Evolutionary conservation across 2,888 invertebrate genomes (phyloP), one percentile per base, ranked within the genome.

Genomic region (Stramonita haemastoma): DNA sequence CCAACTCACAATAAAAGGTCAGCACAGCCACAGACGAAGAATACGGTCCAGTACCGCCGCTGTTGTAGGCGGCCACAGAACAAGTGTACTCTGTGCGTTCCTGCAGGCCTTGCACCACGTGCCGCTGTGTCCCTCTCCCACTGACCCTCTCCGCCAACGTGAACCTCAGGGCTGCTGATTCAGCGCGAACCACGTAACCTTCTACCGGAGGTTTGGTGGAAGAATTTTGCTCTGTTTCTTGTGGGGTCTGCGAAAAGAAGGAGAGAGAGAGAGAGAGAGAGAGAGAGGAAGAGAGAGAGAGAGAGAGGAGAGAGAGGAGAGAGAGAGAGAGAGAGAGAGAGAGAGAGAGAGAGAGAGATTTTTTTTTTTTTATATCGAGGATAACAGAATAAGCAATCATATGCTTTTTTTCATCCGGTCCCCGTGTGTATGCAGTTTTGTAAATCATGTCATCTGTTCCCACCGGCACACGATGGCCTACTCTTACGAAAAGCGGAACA

Each of bases 61-160:
- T 77, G 46, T 89, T 89, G 77, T 36, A 73, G 13, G 89, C 89
- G 34, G 77, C 89, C 36, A 86, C 89, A 5, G n/a, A 17, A n/a
- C 60, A 46, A n/a, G n/a, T 73, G 57, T 89, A 89, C 29, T 56
- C 57, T 1, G 89, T 79, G 22, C 81, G 34, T 26, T 88, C 88
- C 66, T 79, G n/a, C n/a, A 88, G 88, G 15, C 83, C 88, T 0
- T 32, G 36, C 26, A 87, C 19, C 36, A 66, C 66, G 73, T n/a
- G 87, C 22, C 29, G 19, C 17, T 0, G 17, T 4, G 15, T 29
- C 0, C 6, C 11, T 15, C 1, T 4, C 8, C 66, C 29, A 15
- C 34, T 73, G 73, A 87, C 73, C 32, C 66, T 87, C 70, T 36
- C 46, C 17, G n/a, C 4, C 36, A 87, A 34, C n/a, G 87, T 46